Evolutionary conservation across 2,113 vertebrate species (phyloP).

Genomic region (Paralichthys olivaceus): DNA sequence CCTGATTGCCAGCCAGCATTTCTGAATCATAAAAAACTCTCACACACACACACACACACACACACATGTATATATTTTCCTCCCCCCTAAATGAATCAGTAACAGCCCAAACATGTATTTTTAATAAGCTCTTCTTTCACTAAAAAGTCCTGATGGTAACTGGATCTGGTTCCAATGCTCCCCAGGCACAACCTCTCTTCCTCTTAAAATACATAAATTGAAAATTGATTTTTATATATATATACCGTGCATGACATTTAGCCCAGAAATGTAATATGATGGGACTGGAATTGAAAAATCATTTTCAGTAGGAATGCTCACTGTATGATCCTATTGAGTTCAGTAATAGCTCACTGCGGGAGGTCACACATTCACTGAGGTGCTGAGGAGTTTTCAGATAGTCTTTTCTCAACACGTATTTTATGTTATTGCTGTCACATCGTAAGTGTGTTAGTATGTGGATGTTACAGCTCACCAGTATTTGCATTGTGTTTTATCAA

Average conservation of each 20-base stretch:
- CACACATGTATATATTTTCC: slow-evolving; percentile 5
- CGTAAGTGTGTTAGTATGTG: slow-evolving; percentile 14
- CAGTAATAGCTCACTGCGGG: slow-evolving; percentile 50
- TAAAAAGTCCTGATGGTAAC: slow-evolving; percentile 36
- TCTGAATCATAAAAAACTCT: slow-evolving; percentile 45
- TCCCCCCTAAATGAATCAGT: slow-evolving; percentile 69
- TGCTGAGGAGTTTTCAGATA: slow-evolving; percentile 24
- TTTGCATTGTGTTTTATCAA: slow-evolving; percentile 42
- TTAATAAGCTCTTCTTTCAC: slow-evolving; percentile 57
- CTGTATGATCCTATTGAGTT: slow-evolving; percentile 54
- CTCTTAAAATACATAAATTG: slow-evolving; percentile 63
- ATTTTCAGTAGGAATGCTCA: slow-evolving; percentile 36
- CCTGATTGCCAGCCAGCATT: slow-evolving; percentile 53
- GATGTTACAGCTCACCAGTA: slow-evolving; percentile 20
- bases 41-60: slow-evolving; percentile 24
- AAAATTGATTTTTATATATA: slow-evolving; percentile 76
- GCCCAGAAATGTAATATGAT: slow-evolving; percentile 62
- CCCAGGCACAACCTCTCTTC: slow-evolving; percentile 31
- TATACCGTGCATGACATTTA: slow-evolving; percentile 67
- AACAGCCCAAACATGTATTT: slow-evolving; percentile 58
- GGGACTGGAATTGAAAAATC: slow-evolving; percentile 57
- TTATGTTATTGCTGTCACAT: slow-evolving; percentile 30
- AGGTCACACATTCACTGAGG: slow-evolving; percentile 28
- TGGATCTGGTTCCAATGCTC: slow-evolving; percentile 27
- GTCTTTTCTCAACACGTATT: slow-evolving; percentile 27